A percentile compares a stretch with the other conserved stretches of the same genome.
phyloP scores from a whole-genome alignment of 2,888 invertebrate genomes.

The Junonia oenone region DNA sequence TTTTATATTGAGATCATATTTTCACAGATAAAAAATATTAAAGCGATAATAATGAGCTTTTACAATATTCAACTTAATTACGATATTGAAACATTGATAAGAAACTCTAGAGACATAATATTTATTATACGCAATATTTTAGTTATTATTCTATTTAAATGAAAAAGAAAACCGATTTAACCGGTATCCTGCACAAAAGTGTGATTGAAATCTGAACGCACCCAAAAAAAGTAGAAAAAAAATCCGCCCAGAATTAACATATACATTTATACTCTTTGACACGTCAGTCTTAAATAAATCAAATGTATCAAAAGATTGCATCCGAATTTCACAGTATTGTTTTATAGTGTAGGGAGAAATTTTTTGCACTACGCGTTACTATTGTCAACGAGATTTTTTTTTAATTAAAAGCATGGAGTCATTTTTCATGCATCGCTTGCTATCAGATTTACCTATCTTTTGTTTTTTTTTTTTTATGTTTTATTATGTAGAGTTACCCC shows the following conservation, averaged over 20 bases:
- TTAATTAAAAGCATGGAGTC: constrained; percentile 68
- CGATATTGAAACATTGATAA: no score
- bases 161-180: background rate
- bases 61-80: no score
- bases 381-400: constrained; percentile 64
- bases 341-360: constrained; percentile 53
- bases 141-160: no score
- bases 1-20: no score
- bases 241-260: constrained; percentile 32
- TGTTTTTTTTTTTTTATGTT: constrained; percentile 44
- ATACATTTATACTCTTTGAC: constrained; percentile 53
- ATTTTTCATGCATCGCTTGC: constrained; percentile 78
- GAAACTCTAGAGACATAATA: no score
- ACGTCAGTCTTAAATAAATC: constrained; percentile 69
- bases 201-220: constrained; percentile 51
- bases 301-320: constrained; percentile 60
- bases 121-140: no score
- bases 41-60: no score
- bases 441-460: constrained; percentile 71
- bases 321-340: constrained; percentile 69
- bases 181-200: constrained; percentile 27
- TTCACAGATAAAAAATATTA: no score
- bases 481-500: constrained; percentile 33
- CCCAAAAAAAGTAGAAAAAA: constrained; percentile 37
- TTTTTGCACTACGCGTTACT: constrained; percentile 59